Conservation (phyloP, 2,113 vertebrate genomes). For the Lota lota region DNA sequence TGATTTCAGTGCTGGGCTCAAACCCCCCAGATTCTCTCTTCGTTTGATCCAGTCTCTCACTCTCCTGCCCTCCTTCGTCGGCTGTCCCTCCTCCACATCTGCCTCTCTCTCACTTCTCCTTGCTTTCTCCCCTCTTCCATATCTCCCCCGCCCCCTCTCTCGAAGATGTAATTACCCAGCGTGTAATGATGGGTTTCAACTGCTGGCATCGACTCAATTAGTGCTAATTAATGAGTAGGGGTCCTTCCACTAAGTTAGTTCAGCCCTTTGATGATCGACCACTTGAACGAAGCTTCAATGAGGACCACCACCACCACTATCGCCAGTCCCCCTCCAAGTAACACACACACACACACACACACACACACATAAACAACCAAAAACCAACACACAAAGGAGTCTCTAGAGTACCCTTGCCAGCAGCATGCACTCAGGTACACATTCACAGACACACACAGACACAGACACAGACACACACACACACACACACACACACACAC, state of each 20-base stretch:
- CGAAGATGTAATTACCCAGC: conserved; percentile 14
- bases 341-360: not conserved
- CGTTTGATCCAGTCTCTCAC: not conserved
- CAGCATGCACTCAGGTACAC: not conserved
- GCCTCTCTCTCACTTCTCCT: conserved; percentile 10
- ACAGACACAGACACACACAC: not conserved
- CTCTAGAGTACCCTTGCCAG: too few species aligned
- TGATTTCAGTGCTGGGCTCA: too few species aligned
- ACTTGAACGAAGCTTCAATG: conserved; percentile 11
- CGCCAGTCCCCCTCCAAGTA: not conserved
- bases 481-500: too few species aligned
- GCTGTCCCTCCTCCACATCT: conserved; percentile 9
- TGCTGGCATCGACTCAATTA: conserved; percentile 62
- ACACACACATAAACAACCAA: not conserved
- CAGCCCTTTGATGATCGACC: conserved; percentile 47
- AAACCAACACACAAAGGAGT: too few species aligned
- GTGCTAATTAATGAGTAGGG: conserved; percentile 60
- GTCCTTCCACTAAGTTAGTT: conserved; percentile 45
- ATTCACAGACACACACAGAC: not conserved
- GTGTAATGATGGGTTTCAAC: conserved; percentile 52
- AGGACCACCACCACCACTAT: not conserved
- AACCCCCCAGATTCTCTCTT: not conserved
- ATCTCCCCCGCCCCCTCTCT: not conserved
- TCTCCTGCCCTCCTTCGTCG: not conserved
- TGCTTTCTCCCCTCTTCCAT: not conserved